Evolutionary conservation across 2,797 vertebrate species (phyloP), one percentile per base, ranked within the genome.

Genomic region (Kryptolebias ocellatus): DNA sequence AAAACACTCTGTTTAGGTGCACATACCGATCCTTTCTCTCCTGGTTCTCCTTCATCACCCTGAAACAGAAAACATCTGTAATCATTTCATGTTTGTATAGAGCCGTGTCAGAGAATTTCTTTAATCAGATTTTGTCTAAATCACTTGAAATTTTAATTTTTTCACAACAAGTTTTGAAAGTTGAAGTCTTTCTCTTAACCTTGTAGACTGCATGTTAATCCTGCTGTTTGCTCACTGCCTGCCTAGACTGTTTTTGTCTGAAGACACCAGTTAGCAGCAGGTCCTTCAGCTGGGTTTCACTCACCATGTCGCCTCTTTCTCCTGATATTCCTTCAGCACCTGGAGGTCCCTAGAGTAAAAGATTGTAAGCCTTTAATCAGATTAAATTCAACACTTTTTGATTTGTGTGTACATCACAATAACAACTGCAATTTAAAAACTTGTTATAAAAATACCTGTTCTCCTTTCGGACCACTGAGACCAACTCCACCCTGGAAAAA

Each of bases 1-100:
- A 6, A 9, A 10, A n/a, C 0, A 34, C 42, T 37, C 1, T 16
- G 37, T 42, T 54, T 0, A 1, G 29, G 24, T 37, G 34, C 91
- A 96, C 96, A 81, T 93, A 99, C 98, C 83, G 95, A 92, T 94
- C 98, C 98, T 87, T 97, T 99, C 84, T 95, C 91, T 78, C 98
- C 98, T 54, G 88, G 82, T 76, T 95, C 94, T 90, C 97, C 98
- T 81, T 91, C 58, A 28, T 98, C 96, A 49, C 97, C 98, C 98
- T 99, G 82, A 15, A 89, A 79, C 68, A 50, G 62, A 67, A 70
- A 53, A 63, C 1, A 50, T 0, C 0, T 0, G 0, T 15, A 1
- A 27, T 28, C 16, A 69, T 5, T 37, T 50, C 8, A 5, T 45
- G 24, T 42, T n/a, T 53, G 14, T 12, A 52, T 5, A 1, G 28